A percentile compares a stretch with the other conserved stretches of the same genome.
Evolutionary conservation across 2,113 vertebrate genomes (phyloP).

Genomic region (Pluvianellus socialis): DNA sequence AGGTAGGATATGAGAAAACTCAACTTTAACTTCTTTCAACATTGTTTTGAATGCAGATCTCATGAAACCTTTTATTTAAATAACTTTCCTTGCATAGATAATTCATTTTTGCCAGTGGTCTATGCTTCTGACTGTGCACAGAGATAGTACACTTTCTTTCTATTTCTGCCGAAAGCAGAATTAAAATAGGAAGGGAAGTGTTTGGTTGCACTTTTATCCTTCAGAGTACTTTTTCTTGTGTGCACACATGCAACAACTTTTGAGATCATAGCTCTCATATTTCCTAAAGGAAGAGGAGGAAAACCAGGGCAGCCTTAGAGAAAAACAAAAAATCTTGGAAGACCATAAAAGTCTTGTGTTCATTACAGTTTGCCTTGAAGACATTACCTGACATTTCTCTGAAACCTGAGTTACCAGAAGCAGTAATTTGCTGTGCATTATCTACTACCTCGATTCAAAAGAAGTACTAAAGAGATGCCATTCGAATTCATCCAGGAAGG

Average conservation of each 20-base stretch:
- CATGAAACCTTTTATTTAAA: not conserved
- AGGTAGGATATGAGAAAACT: not conserved
- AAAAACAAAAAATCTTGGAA: constrained; percentile 24
- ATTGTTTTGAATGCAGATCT: not conserved
- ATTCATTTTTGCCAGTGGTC: not conserved
- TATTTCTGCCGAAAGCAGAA: constrained; percentile 11
- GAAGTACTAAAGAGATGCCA: not conserved
- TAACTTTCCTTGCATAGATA: constrained; percentile 6
- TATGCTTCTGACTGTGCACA: not conserved
- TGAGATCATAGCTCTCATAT: not conserved
- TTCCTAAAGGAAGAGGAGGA: constrained; percentile 29
- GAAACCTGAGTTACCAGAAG: constrained; percentile 38
- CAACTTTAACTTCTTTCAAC: not conserved
- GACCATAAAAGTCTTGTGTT: constrained; percentile 31
- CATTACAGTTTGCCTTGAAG: constrained; percentile 45
- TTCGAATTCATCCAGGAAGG: not conserved
- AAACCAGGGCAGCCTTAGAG: constrained; percentile 6
- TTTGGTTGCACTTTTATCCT: constrained; percentile 25
- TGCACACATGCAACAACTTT: not conserved
- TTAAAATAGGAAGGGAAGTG: constrained; percentile 1
- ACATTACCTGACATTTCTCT: constrained; percentile 26
- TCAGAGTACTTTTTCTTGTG: not conserved
- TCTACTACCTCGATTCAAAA: not conserved
- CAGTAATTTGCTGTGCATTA: constrained; percentile 12
- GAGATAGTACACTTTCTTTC: not conserved